Evolutionary conservation across 1,140 invertebrate genomes (phyloP).

Genomic region (Pinna nobilis): DNA sequence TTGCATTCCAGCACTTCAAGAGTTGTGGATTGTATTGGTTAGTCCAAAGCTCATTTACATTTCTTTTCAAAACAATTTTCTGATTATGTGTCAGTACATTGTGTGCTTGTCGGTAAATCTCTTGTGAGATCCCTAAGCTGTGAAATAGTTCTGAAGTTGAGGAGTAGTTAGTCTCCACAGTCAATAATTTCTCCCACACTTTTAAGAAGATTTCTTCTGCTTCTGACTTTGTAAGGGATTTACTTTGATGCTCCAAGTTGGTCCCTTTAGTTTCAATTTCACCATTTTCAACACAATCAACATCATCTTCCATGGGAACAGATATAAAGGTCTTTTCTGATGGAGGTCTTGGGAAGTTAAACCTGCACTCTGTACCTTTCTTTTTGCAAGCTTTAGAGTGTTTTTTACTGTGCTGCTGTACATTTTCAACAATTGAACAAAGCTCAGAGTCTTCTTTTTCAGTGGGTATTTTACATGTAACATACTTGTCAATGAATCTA

Average conservation of each 20-base stretch:
- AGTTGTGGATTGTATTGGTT: constrained; percentile 34
- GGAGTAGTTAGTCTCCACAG: neutral
- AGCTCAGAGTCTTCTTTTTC: constrained; percentile 19
- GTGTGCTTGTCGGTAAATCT: constrained; percentile 10
- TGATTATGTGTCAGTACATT: constrained; percentile 4
- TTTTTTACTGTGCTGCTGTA: constrained; percentile 31
- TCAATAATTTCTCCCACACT: constrained; percentile 6
- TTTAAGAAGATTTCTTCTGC: constrained; percentile 20
- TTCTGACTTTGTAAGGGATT: neutral
- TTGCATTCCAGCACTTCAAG: constrained; percentile 34
- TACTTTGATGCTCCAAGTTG: neutral
- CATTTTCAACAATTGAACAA: neutral
- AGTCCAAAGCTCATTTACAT: constrained; percentile 24
- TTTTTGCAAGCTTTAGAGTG: constrained; percentile 21
- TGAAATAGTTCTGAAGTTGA: neutral
- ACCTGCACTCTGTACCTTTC: neutral
- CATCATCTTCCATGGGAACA: neutral
- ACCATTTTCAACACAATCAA: neutral
- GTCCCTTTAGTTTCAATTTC: neutral
- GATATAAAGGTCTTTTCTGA: constrained; percentile 20
- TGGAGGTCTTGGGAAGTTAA: constrained; percentile 22
- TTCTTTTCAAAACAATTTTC: constrained; percentile 17
- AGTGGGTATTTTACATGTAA: constrained; percentile 26
- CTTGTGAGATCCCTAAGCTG: neutral
- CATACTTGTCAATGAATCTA: constrained; percentile 38